These are phyloP conservation scores for Thalpophila matura DNA, from an alignment of 2,888 invertebrate species.

Conservation along the genomic window DNA sequence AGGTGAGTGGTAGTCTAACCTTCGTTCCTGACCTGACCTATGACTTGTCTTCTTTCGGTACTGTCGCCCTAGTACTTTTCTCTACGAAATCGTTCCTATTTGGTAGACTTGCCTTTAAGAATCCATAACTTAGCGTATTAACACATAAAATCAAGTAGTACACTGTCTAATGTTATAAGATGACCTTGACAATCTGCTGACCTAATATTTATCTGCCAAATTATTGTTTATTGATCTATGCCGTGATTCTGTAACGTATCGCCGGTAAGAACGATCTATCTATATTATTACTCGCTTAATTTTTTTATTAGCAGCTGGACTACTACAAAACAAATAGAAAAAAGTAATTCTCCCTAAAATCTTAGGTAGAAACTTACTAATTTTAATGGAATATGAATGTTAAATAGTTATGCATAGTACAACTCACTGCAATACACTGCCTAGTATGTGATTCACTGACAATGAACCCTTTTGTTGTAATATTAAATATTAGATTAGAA, in stretches of 20 bases:
- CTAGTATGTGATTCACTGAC: too few relatives aligned
- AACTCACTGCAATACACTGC: too few relatives aligned
- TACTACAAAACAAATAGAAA: too few relatives aligned
- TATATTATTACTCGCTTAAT: background rate
- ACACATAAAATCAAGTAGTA: background rate
- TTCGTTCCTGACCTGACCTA: constrained; percentile 41
- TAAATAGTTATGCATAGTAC: too few relatives aligned
- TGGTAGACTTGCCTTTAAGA: background rate
- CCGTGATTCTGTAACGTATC: background rate
- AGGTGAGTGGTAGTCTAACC: constrained; percentile 72
- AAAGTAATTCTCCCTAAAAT: too few relatives aligned
- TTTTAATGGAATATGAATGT: too few relatives aligned
- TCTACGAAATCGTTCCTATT: background rate
- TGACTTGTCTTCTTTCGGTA: constrained; percentile 36
- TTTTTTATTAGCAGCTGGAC: too few relatives aligned
- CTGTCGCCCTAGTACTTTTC: constrained; percentile 26
- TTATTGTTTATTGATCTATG: constrained; percentile 37
- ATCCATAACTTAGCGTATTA: background rate
- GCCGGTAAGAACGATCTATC: too few relatives aligned
- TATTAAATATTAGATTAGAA: too few relatives aligned
- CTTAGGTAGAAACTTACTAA: too few relatives aligned
- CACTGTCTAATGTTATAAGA: constrained; percentile 19
- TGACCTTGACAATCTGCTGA: constrained; percentile 48
- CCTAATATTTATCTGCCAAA: constrained; percentile 36
- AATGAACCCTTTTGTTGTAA: too few relatives aligned